Percentiles rank a stretch among this genome's conserved stretches.
Evolutionary conservation across 2,113 vertebrate species (phyloP).

Genomic region (Pituophis catenifer): DNA sequence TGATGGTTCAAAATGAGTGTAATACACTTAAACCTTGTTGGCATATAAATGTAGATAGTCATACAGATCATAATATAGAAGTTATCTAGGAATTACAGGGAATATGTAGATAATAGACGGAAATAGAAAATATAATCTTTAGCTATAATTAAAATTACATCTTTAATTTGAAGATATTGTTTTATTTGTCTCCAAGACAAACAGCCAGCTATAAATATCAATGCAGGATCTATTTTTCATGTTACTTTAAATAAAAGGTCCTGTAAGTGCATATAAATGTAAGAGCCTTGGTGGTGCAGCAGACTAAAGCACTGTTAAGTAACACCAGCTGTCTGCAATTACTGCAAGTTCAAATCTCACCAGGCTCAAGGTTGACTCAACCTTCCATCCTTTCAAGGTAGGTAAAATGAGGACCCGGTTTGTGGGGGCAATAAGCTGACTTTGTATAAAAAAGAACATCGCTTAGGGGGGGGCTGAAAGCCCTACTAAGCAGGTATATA

Average conservation of each 20-base stretch:
- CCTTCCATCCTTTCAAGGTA: too few species aligned
- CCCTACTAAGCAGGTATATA: too few species aligned
- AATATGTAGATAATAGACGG: not conserved
- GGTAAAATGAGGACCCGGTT: too few species aligned
- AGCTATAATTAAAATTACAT: not conserved
- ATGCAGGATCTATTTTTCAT: not conserved
- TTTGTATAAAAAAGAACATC: too few species aligned
- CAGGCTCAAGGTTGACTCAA: too few species aligned
- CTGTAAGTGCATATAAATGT: not conserved
- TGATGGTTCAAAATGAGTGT: not conserved
- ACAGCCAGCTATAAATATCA: not conserved
- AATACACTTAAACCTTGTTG: not conserved
- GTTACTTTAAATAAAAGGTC: not conserved
- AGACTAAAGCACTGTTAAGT: too few species aligned
- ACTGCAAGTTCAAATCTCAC: too few species aligned
- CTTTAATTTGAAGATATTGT: not conserved
- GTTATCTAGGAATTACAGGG: not conserved
- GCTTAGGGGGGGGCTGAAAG: too few species aligned
- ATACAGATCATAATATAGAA: not conserved
- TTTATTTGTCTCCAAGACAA: not conserved
- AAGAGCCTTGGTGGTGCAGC: too few species aligned
- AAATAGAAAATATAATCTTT: not conserved
- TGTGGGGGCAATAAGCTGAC: too few species aligned
- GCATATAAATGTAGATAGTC: not conserved
- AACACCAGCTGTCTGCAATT: too few species aligned